Evolutionary conservation across 2,888 invertebrate genomes (phyloP).

Genomic region (Limnephilus rhombicus): DNA sequence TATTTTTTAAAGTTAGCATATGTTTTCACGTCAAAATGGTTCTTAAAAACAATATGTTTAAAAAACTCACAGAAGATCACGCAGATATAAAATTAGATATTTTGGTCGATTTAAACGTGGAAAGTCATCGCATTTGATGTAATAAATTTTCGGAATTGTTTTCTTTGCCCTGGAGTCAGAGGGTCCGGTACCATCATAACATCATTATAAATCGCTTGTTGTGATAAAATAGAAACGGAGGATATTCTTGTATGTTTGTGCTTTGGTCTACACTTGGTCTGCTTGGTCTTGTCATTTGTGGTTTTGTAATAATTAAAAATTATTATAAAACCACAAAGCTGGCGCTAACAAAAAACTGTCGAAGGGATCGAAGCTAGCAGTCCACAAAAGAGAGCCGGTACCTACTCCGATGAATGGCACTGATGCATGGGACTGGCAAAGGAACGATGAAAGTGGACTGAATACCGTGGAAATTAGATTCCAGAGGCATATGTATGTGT

Average conservation of each 20-base stretch:
- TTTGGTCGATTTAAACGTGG: not conserved
- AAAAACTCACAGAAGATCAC: not conserved
- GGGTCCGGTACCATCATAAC: not conserved
- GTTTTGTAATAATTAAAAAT: not conserved
- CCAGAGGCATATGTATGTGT: no score
- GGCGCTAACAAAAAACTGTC: no score
- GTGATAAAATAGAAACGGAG: not conserved
- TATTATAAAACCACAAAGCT: no score
- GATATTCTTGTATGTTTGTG: not conserved
- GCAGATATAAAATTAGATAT: not conserved
- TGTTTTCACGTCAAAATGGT: no score
- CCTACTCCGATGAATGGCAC: no score
- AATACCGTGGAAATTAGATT: no score
- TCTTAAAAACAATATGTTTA: not conserved
- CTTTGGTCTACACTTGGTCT: not conserved
- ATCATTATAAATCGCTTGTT: conserved; percentile 17
- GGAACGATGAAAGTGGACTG: no score
- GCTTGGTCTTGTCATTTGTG: not conserved
- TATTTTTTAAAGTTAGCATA: no score
- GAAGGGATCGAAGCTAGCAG: no score
- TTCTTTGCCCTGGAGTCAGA: conserved; percentile 10
- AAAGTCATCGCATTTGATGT: conserved; percentile 7
- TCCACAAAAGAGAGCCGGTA: no score
- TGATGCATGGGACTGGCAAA: no score
- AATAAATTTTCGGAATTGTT: conserved; percentile 21